Base-by-base conservation (phyloP, 64 coral and sea anemone species). In the Catalaphyllia jardinei region DNA sequence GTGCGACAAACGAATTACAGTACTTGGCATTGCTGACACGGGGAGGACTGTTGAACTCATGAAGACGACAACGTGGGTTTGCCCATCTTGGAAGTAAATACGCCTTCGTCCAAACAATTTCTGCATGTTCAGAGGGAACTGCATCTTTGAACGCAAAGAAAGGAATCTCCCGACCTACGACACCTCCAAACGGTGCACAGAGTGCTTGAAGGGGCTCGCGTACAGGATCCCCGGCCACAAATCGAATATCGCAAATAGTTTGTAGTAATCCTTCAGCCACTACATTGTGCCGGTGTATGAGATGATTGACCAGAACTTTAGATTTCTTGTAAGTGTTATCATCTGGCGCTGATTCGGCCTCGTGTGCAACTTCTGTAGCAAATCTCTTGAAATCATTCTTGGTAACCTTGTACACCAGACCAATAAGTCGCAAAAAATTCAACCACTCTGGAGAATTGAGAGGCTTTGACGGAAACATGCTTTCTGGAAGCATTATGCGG, bases 91-190 rank as follows among this genome's bases (percentile, higher is more conserved):
- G 74, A 64, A 92, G 82, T 29, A 92, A 35, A 73, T 87, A 25
- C 10, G 62, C 82, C n/a, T 67, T 78, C 60, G 90, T 92, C 90
- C 90, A 92, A 16, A 54, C n/a, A 31, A 92, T 72, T 38, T 87
- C 65, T 0, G 22, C 46, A 54, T 87, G 8, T 29, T 86, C 15
- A 13, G 18, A 2, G 0, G 59, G 33, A 50, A 92, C 46, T 14
- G 90, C 74, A 20, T 42, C 82, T 27, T 61, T 67, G 60, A 92
- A 92, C 16, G 77, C 28, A 52, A 77, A 49, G 42, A 78, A 92
- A 0, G 51, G 22, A 42, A n/a, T 16, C 38, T 78, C 7, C 19
- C 38, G 30, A 71, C 72, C 60, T 79, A 0, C 18, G 2, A 1
- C 69, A 10, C 30, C 76, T 1, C 24, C 14, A 79, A 67, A 72